Evolutionary conservation across 2,797 vertebrate species (phyloP).

Genomic region (Hippoglossus hippoglossus): DNA sequence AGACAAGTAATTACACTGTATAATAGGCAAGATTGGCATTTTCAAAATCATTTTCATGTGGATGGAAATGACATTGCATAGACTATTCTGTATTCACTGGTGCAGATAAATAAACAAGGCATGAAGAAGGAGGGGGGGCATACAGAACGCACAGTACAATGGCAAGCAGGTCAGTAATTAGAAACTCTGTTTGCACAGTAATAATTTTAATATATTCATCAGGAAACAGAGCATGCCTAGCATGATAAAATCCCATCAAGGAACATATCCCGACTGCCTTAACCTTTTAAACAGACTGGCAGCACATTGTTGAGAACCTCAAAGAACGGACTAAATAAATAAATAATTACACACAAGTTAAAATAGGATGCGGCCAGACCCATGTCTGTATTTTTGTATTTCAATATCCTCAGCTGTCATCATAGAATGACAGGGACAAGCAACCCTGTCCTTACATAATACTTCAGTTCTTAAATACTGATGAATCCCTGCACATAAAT

Average conservation of each 20-base stretch:
- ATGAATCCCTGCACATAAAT: conserved; percentile 32
- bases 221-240: conserved; percentile 87
- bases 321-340: conserved; percentile 74
- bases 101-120: conserved; percentile 91
- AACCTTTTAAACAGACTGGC: conserved; percentile 86
- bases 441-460: conserved; percentile 38
- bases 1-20: conserved; percentile 88
- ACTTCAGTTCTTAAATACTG: conserved; percentile 27
- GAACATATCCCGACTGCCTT: conserved; percentile 86
- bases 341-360: conserved; percentile 57
- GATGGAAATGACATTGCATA: conserved; percentile 89
- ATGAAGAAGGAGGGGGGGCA: conserved; percentile 80
- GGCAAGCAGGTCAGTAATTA: conserved; percentile 93
- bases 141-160: conserved; percentile 88
- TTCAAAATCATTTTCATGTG: conserved; percentile 89
- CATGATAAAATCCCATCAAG: conserved; percentile 90
- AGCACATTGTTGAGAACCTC: conserved; percentile 78
- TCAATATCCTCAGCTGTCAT: conserved; percentile 38
- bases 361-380: conserved; percentile 53
- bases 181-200: conserved; percentile 93
- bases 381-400: conserved; percentile 44
- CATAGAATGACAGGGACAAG: conserved; percentile 37
- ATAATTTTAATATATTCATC: conserved; percentile 94
- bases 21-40: conserved; percentile 89
- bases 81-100: conserved; percentile 90